phyloP scores from a whole-genome alignment of 2,113 vertebrate species.

The Cromileptes altivelis region DNA sequence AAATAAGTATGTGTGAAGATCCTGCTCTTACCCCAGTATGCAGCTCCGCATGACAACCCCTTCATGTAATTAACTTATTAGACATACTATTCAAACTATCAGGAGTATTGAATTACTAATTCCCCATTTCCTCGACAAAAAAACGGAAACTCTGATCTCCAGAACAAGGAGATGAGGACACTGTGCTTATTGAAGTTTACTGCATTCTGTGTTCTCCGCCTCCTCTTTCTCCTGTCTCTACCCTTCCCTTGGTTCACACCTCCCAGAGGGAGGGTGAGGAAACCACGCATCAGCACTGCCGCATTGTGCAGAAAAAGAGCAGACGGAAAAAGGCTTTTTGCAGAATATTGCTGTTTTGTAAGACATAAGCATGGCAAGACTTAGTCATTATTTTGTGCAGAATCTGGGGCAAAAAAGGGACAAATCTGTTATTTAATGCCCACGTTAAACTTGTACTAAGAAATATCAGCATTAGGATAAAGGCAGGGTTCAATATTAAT shows the following conservation, averaged over 20 bases:
- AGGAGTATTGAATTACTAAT: slow-evolving; percentile 20
- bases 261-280: slow-evolving; percentile 76
- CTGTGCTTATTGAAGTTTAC: slow-evolving; percentile 50
- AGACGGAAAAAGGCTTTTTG: slow-evolving; percentile 35
- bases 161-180: slow-evolving; percentile 39
- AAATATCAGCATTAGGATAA: slow-evolving; percentile 8
- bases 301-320: slow-evolving; percentile 52
- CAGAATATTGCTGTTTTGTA: slow-evolving; percentile 31
- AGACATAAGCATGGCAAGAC: not conserved
- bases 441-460: slow-evolving; percentile 22
- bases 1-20: slow-evolving; percentile 47
- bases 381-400: slow-evolving; percentile 25
- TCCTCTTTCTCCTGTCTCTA: slow-evolving; percentile 41
- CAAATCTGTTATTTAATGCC: slow-evolving; percentile 3
- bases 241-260: slow-evolving; percentile 56
- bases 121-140: slow-evolving; percentile 32
- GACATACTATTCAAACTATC: slow-evolving; percentile 25
- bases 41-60: slow-evolving; percentile 40
- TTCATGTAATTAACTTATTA: slow-evolving; percentile 45
- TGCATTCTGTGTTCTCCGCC: slow-evolving; percentile 34
- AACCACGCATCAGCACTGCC: slow-evolving; percentile 67
- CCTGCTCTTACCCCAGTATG: slow-evolving; percentile 15
- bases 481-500: too few relatives aligned
- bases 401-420: slow-evolving; percentile 15
- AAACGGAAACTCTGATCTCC: slow-evolving; percentile 25